Percentiles rank a stretch among this genome's conserved stretches.
Evolutionary conservation across 2,113 vertebrate genomes (phyloP).

Genomic region (Hemibagrus wyckioides): DNA sequence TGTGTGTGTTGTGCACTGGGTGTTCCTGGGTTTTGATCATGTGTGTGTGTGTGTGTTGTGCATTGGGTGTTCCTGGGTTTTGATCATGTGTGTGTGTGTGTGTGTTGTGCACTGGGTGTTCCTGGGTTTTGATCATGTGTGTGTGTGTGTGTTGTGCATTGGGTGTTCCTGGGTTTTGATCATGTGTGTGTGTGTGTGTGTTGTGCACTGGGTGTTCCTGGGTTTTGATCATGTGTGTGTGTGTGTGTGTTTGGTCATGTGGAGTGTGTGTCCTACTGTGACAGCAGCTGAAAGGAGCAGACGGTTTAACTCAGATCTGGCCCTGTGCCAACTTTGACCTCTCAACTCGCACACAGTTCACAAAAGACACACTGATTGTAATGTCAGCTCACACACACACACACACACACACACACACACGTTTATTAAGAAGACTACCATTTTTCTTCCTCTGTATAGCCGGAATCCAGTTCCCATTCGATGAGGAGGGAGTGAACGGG

Average conservation of each 20-base stretch:
- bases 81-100: no score
- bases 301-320: constrained; percentile 37
- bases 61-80: no score
- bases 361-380: neutral
- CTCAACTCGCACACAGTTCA: neutral
- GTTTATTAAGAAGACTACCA: neutral
- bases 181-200: no score
- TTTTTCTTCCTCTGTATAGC: constrained; percentile 55
- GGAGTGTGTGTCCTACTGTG: constrained; percentile 36
- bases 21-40: no score
- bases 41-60: no score
- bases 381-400: neutral
- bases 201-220: neutral
- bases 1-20: no score
- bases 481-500: constrained; percentile 79
- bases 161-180: no score
- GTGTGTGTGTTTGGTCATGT: constrained; percentile 4
- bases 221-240: no score
- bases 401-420: constrained; percentile 1
- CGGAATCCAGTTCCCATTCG: constrained; percentile 85
- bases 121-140: no score
- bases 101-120: no score
- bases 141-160: no score
- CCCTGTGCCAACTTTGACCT: constrained; percentile 11
- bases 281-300: constrained; percentile 51